Percentiles rank a stretch among this genome's conserved stretches.
Conservation (phyloP, 1,140 invertebrate species). For the Asobara japonica region DNA sequence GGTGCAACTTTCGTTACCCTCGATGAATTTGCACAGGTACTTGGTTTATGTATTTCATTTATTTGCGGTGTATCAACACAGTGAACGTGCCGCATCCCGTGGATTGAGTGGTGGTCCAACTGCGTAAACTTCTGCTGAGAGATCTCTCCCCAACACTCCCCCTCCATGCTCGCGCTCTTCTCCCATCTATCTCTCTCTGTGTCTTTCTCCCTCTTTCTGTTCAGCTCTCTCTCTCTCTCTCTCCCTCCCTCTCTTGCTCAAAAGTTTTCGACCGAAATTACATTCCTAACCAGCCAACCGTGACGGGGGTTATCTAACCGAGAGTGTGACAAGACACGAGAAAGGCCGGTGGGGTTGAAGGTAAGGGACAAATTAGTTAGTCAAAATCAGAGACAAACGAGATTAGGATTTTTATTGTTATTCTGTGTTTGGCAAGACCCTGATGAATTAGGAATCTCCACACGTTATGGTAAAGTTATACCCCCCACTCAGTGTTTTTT, state of each 20-base stretch:
- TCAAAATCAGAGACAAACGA: conserved; percentile 37
- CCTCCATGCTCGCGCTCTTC: neutral
- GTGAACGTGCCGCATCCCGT: neutral
- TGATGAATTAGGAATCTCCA: neutral
- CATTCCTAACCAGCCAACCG: conserved; percentile 29
- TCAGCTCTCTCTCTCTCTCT: neutral
- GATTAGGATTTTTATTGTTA: conserved; percentile 24
- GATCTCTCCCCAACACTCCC: neutral
- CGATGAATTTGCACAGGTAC: conserved; percentile 1
- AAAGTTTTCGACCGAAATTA: conserved; percentile 25
- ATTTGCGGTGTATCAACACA: neutral
- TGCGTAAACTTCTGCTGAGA: conserved; percentile 1
- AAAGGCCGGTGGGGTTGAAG: conserved; percentile 6
- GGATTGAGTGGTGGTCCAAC: conserved; percentile 1
- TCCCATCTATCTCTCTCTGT: neutral
- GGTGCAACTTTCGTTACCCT: neutral
- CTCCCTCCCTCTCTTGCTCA: neutral
- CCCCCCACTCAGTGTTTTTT: neutral
- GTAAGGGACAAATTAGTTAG: conserved; percentile 33
- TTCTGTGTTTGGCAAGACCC: neutral
- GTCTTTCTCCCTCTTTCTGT: conserved; percentile 7
- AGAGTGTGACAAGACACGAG: neutral
- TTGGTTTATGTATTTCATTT: neutral
- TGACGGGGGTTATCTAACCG: conserved; percentile 25
- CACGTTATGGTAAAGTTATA: neutral